Conservation (phyloP, 1,140 invertebrate genomes). For the Cotesia chilonis region DNA sequence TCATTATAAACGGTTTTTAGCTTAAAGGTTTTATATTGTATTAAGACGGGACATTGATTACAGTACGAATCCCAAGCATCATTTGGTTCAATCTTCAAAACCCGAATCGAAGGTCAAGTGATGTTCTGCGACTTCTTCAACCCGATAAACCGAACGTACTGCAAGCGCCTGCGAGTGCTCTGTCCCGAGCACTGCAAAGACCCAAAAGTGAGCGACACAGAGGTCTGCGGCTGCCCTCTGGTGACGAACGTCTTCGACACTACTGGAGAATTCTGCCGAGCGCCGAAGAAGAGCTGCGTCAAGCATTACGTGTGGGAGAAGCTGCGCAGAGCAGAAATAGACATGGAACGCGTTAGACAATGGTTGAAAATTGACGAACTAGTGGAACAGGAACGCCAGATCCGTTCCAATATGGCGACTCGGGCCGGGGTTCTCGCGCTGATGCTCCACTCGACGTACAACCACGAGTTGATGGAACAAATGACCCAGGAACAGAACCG, state of each 20-base stretch:
- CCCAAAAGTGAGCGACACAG: conserved; percentile 83
- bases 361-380: conserved; percentile 95
- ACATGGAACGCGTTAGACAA: conserved; percentile 80
- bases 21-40: too few relatives aligned
- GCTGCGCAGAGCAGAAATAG: conserved; percentile 86
- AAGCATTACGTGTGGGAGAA: conserved; percentile 97
- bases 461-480: conserved; percentile 88
- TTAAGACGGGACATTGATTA: too few relatives aligned
- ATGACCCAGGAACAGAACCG: conserved; percentile 64
- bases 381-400: conserved; percentile 91
- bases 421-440: conserved; percentile 90
- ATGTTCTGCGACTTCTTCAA: conserved; percentile 99
- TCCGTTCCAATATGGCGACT: conserved; percentile 86
- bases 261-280: conserved; percentile 84
- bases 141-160: conserved; percentile 89
- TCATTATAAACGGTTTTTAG: too few relatives aligned
- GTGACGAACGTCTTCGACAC: conserved; percentile 82
- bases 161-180: conserved; percentile 92
- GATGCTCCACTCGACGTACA: conserved; percentile 94
- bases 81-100: conserved; percentile 94
- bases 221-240: conserved; percentile 92
- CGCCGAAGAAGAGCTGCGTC: conserved; percentile 89
- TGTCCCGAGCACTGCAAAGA: conserved; percentile 99
- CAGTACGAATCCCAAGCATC: conserved; percentile 96
- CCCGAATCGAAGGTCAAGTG: conserved; percentile 90